Percentiles rank a stretch among this genome's conserved stretches.
These are phyloP conservation scores for Fulica atra DNA, from an alignment of 2,113 vertebrate species.

Conservation along the genomic window DNA sequence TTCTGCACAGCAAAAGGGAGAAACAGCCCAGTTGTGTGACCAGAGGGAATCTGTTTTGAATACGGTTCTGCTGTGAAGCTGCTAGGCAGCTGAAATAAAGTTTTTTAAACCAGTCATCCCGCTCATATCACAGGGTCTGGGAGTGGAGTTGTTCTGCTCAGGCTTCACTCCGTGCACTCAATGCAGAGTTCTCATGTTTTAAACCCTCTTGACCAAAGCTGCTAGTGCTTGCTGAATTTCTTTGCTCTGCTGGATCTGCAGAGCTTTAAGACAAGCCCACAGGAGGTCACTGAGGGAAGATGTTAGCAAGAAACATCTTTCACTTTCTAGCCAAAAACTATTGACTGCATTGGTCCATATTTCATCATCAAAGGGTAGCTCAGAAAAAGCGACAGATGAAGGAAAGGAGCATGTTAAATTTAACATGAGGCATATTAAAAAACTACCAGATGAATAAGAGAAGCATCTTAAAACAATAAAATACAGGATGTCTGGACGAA, in stretches of 20 bases:
- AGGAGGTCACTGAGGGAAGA: neutral
- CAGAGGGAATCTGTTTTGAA: neutral
- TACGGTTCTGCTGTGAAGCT: neutral
- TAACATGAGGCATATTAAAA: constrained; percentile 10
- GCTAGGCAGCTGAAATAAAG: neutral
- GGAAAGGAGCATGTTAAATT: constrained; percentile 24
- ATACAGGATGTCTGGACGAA: constrained; percentile 29
- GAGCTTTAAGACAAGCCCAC: neutral
- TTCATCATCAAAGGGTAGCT: constrained; percentile 36
- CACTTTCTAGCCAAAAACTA: neutral
- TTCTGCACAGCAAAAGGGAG: neutral
- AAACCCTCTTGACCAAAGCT: rapidly evolving
- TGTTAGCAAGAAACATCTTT: neutral
- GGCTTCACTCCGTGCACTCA: neutral
- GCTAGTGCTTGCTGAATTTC: neutral
- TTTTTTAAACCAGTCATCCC: neutral
- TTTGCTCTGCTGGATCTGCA: neutral
- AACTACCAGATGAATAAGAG: neutral
- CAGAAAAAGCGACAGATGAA: neutral
- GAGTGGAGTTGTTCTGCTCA: neutral
- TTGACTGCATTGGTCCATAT: neutral
- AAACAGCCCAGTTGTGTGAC: neutral
- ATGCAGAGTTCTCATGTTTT: neutral
- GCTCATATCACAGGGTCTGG: rapidly evolving
- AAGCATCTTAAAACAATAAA: constrained; percentile 62